These are phyloP conservation scores for Drosophila neocordata DNA, from an alignment of 1,140 invertebrate species.

Conservation along the genomic window DNA sequence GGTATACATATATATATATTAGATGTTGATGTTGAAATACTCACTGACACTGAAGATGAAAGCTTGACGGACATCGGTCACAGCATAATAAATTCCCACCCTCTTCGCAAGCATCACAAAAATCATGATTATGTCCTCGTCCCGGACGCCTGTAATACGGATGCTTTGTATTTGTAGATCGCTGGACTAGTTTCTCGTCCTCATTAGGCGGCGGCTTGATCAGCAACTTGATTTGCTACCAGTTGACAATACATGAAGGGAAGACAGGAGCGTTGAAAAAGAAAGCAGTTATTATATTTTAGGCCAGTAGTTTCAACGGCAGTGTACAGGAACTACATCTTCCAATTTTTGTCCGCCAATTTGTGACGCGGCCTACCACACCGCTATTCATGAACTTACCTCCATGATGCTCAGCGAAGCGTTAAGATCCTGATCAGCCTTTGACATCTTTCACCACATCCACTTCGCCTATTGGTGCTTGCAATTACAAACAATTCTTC, in stretches of 20 bases:
- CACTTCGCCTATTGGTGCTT: conserved; percentile 15
- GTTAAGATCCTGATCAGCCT: conserved; percentile 70
- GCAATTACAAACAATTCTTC: neutral
- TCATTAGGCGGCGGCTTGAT: conserved; percentile 94
- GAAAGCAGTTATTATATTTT: conserved; percentile 16
- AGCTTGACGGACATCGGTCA: conserved; percentile 96
- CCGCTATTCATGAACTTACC: conserved; percentile 41
- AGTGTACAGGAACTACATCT: neutral
- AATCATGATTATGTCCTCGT: conserved; percentile 95
- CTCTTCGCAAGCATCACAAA: conserved; percentile 95
- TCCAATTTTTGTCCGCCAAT: conserved; percentile 1
- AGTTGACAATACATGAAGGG: conserved; percentile 24
- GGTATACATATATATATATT: too few relatives aligned
- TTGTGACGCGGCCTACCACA: neutral
- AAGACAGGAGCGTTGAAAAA: neutral
- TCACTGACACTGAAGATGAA: conserved; percentile 97
- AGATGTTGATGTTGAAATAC: conserved; percentile 64
- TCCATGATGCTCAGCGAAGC: conserved; percentile 78
- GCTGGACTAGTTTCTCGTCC: conserved; percentile 83
- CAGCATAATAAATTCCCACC: conserved; percentile 98
- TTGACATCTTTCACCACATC: conserved; percentile 79
- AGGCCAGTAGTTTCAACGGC: neutral
- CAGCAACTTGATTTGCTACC: conserved; percentile 93
- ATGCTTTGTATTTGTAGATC: conserved; percentile 88
- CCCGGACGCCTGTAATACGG: conserved; percentile 93